Evolutionary conservation across 2,888 invertebrate genomes (phyloP).

Genomic region (Thera britannica): DNA sequence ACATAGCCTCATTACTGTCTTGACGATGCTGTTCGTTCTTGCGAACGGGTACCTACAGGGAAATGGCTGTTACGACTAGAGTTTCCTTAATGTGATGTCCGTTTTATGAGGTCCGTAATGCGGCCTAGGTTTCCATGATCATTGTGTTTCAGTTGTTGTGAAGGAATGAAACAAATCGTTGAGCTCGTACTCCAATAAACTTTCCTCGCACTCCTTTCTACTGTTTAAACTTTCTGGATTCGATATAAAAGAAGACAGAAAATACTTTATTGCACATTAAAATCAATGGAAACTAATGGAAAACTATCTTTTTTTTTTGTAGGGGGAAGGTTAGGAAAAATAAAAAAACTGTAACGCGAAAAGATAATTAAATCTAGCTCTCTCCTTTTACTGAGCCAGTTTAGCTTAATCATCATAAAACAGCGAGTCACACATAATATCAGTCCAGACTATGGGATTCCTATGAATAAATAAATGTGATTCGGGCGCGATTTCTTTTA

Average conservation of each 20-base stretch:
- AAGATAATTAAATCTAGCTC: too few relatives aligned
- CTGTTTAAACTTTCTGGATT: too few relatives aligned
- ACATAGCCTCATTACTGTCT: slow-evolving; percentile 23
- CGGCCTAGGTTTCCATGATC: not conserved
- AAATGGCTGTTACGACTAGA: not conserved
- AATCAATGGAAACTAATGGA: too few relatives aligned
- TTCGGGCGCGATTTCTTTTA: slow-evolving; percentile 3
- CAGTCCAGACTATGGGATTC: not conserved
- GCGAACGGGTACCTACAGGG: slow-evolving; percentile 1
- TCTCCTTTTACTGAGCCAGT: too few relatives aligned
- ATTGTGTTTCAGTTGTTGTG: too few relatives aligned
- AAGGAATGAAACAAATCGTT: too few relatives aligned
- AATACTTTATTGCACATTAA: too few relatives aligned
- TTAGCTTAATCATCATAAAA: slow-evolving; percentile 15
- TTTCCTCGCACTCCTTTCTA: too few relatives aligned
- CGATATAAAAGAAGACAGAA: not conserved
- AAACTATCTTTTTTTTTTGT: too few relatives aligned
- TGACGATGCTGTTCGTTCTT: slow-evolving; percentile 3
- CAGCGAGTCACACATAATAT: not conserved
- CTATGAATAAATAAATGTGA: not conserved
- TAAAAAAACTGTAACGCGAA: too few relatives aligned
- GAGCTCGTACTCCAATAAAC: too few relatives aligned
- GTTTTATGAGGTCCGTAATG: not conserved
- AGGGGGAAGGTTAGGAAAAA: too few relatives aligned
- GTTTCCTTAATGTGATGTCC: not conserved